Evolutionary conservation across 1,140 invertebrate species (phyloP).

Genomic region (Zaprionus camerounensis): DNA sequence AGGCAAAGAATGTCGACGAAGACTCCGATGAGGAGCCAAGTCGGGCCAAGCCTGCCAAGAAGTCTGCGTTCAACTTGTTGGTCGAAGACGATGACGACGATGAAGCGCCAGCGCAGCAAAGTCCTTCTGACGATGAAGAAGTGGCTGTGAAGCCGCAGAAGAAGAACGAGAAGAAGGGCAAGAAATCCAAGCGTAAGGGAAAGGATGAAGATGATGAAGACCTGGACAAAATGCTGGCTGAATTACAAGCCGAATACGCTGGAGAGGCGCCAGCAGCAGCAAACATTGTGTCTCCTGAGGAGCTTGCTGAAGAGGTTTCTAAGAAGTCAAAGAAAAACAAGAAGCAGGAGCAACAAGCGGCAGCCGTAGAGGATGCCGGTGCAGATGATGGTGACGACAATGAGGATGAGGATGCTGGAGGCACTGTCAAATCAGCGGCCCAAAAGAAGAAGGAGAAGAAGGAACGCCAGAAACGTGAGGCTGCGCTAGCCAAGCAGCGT

Average conservation of each 20-base stretch:
- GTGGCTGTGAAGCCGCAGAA: slow-evolving; percentile 85
- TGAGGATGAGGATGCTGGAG: slow-evolving; percentile 86
- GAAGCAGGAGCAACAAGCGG: slow-evolving; percentile 84
- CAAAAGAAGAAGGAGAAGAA: slow-evolving; percentile 95
- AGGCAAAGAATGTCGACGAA: slow-evolving; percentile 76
- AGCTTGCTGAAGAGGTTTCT: slow-evolving; percentile 84
- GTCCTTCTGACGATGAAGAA: slow-evolving; percentile 81
- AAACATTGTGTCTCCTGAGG: slow-evolving; percentile 68
- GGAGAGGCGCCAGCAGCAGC: slow-evolving; percentile 85
- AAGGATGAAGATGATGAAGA: slow-evolving; percentile 91
- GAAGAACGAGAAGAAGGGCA: slow-evolving; percentile 87
- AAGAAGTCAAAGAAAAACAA: slow-evolving; percentile 85
- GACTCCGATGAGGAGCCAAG: slow-evolving; percentile 70
- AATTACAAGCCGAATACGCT: slow-evolving; percentile 91
- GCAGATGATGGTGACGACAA: slow-evolving; percentile 85
- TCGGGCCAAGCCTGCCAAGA: slow-evolving; percentile 85
- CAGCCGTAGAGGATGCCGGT: slow-evolving; percentile 80
- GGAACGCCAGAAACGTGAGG: slow-evolving; percentile 91
- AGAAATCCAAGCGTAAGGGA: slow-evolving; percentile 89
- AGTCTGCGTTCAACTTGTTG: slow-evolving; percentile 87
- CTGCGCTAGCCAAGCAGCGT: slow-evolving; percentile 74
- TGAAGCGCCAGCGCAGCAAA: slow-evolving; percentile 52
- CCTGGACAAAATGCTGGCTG: slow-evolving; percentile 92
- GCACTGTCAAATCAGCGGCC: slow-evolving; percentile 91
- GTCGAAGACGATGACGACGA: slow-evolving; percentile 86